A percentile compares a stretch with the other conserved stretches of the same genome.
These are phyloP conservation scores for Strix aluco DNA, from an alignment of 2,113 vertebrate genomes.

Conservation along the genomic window DNA sequence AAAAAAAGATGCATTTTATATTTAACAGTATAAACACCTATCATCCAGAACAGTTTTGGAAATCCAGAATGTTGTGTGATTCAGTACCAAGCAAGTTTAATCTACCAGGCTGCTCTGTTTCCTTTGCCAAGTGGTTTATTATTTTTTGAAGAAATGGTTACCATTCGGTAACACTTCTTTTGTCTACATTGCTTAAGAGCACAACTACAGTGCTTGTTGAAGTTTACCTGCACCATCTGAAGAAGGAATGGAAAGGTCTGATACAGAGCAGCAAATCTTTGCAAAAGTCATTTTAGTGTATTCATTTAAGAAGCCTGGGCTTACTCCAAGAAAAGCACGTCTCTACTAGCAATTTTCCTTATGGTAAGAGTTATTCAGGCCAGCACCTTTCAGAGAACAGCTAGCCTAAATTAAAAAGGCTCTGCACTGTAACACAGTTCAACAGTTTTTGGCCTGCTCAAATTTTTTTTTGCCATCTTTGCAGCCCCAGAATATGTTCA, in stretches of 20 bases:
- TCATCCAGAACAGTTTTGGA: not conserved
- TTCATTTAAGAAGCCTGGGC: not conserved
- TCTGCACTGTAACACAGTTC: not conserved
- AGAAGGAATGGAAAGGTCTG: not conserved
- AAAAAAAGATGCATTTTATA: not conserved
- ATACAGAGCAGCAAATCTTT: not conserved
- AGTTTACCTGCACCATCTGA: not conserved
- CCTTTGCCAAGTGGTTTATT: not conserved
- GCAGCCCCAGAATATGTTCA: not conserved
- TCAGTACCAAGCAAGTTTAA: not conserved
- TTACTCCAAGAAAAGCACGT: not conserved
- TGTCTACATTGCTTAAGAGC: not conserved
- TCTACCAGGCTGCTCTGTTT: not conserved
- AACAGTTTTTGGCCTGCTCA: not conserved
- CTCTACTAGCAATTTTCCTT: not conserved
- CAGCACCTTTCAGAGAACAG: not conserved
- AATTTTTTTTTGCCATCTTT: not conserved
- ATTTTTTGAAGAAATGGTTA: not conserved
- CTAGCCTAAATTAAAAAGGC: not conserved
- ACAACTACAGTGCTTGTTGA: not conserved
- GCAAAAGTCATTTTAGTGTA: not conserved
- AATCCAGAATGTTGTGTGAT: not conserved
- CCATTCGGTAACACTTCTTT: not conserved
- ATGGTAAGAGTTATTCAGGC: not conserved
- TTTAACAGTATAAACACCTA: not conserved